Percentiles rank a stretch among this genome's conserved stretches.
phyloP scores from a whole-genome alignment of 2,797 vertebrate species.

The Trichosurus vulpecula region DNA sequence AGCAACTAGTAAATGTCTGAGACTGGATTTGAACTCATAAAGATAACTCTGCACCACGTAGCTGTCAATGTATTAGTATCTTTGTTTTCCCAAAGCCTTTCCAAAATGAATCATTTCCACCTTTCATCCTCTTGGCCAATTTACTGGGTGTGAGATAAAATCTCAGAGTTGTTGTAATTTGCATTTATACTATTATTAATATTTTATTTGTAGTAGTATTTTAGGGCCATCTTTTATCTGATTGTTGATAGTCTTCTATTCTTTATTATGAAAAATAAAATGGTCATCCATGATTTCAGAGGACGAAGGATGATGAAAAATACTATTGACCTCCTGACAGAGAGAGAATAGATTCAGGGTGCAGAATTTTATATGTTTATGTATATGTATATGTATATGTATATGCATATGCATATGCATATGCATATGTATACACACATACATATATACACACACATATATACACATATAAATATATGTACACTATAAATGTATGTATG shows the following conservation, averaged over 20 bases:
- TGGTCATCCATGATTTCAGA: background rate
- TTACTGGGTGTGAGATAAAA: background rate
- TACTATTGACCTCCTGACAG: background rate
- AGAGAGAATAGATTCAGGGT: background rate
- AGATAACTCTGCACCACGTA: background rate
- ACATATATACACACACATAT: too few relatives aligned
- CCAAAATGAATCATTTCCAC: background rate
- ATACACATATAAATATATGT: too few relatives aligned
- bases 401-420: too few relatives aligned
- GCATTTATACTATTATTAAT: background rate
- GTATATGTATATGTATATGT: too few relatives aligned
- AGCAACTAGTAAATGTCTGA: background rate
- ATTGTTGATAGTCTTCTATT: background rate
- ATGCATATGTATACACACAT: too few relatives aligned
- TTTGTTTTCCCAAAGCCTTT: background rate
- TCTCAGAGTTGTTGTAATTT: background rate
- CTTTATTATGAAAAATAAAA: background rate
- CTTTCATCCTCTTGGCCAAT: background rate
- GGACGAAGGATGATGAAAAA: background rate
- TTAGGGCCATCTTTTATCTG: background rate
- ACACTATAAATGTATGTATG: too few relatives aligned
- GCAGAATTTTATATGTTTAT: background rate
- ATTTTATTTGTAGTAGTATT: background rate
- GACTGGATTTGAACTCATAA: background rate
- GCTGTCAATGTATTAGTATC: background rate